Percentiles rank a stretch among this genome's conserved stretches.
Conservation (phyloP, 1,140 invertebrate species). For the Goniozus legneri region DNA sequence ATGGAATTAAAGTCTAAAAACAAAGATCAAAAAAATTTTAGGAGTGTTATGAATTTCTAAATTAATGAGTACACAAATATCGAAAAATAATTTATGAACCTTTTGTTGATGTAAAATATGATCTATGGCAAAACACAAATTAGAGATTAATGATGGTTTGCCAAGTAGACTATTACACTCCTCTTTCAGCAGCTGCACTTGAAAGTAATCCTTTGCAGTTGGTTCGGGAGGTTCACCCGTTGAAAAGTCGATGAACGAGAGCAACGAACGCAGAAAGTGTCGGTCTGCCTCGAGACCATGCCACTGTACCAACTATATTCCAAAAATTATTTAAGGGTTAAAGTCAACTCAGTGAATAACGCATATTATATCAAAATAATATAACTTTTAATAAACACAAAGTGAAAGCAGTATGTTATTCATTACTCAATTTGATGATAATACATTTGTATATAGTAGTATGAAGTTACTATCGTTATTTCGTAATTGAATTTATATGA, state of each 20-base stretch:
- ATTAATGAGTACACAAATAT: no score
- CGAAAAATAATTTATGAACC: slow-evolving; percentile 41
- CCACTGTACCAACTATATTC: slow-evolving; percentile 70
- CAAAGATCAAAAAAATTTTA: not conserved
- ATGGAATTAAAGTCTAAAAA: slow-evolving; percentile 71
- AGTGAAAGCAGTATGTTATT: no score
- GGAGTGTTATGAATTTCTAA: no score
- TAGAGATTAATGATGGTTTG: slow-evolving; percentile 72
- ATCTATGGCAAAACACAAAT: slow-evolving; percentile 77
- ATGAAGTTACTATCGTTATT: no score
- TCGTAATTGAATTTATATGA: no score
- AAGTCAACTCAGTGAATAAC: not conserved
- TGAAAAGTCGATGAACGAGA: slow-evolving; percentile 68
- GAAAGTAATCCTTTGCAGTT: slow-evolving; percentile 57
- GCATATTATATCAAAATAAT: not conserved
- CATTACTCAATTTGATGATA: no score
- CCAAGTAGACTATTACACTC: slow-evolving; percentile 69
- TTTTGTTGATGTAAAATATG: slow-evolving; percentile 63
- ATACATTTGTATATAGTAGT: no score
- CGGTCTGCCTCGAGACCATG: slow-evolving; percentile 84
- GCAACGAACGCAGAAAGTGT: slow-evolving; percentile 82
- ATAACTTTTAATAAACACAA: no score
- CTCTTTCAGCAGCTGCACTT: slow-evolving; percentile 72
- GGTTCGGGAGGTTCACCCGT: slow-evolving; percentile 55
- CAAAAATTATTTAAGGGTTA: no score